Conservation (phyloP, 2,113 vertebrate species). For the Indicator indicator region DNA sequence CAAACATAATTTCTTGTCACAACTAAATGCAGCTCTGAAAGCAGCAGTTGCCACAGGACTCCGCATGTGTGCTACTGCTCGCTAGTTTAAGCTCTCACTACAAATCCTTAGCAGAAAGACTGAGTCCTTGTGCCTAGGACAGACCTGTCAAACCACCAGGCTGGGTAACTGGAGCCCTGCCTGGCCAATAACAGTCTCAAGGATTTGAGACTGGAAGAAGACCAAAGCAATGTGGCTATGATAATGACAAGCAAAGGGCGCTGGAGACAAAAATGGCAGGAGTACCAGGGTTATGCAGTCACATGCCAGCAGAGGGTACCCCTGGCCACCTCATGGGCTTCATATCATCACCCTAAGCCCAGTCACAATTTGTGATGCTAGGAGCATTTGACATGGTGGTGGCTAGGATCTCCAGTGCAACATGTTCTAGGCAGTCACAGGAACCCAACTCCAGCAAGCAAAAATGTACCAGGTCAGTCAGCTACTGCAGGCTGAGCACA, state of each 20-base stretch:
- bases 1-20: background rate
- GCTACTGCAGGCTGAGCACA: background rate
- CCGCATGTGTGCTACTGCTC: background rate
- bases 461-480: background rate
- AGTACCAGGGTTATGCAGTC: slow-evolving; percentile 20
- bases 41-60: background rate
- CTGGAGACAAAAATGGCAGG: background rate
- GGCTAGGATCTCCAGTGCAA: background rate
- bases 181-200: background rate
- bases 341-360: background rate
- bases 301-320: slow-evolving; percentile 62
- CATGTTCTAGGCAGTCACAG: background rate
- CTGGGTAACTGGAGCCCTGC: background rate
- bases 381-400: background rate
- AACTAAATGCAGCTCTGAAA: background rate
- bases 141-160: background rate
- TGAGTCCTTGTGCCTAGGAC: background rate
- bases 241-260: rapidly evolving
- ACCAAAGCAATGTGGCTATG: background rate
- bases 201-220: background rate
- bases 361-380: background rate
- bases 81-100: background rate
- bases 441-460: background rate
- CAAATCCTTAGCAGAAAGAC: background rate
- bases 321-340: background rate